phyloP scores from a whole-genome alignment of 1,140 invertebrate genomes.

The Gonioctena quinquepunctata region DNA sequence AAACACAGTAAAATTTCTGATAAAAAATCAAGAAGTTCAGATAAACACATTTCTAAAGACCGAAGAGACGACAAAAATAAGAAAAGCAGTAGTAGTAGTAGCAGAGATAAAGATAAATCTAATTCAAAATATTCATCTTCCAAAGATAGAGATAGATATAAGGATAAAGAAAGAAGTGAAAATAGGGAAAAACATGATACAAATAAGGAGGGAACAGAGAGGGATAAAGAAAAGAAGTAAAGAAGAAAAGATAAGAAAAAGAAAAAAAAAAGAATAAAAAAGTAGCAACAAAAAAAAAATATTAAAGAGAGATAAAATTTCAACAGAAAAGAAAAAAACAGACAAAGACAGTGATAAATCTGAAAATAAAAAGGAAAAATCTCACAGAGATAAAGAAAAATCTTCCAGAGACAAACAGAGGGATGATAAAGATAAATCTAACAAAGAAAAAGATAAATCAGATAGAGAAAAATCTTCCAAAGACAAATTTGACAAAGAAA shows the following conservation, averaged over 20 bases:
- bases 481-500: slow-evolving; percentile 27
- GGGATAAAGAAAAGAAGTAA: slow-evolving; percentile 17
- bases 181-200: slow-evolving; percentile 23
- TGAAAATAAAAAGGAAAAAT: slow-evolving; percentile 32
- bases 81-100: slow-evolving; percentile 30
- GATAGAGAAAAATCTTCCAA: slow-evolving; percentile 34
- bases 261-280: slow-evolving; percentile 12
- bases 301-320: slow-evolving; percentile 15
- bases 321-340: slow-evolving; percentile 21
- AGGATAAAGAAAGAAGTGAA: slow-evolving; percentile 22
- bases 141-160: slow-evolving; percentile 49
- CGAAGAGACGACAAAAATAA: slow-evolving; percentile 25
- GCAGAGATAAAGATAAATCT: slow-evolving; percentile 32
- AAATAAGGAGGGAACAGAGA: slow-evolving; percentile 3
- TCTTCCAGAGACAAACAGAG: not conserved
- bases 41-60: slow-evolving; percentile 24
- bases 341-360: slow-evolving; percentile 25
- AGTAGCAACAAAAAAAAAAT: slow-evolving; percentile 18
- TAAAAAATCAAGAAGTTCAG: slow-evolving; percentile 44
- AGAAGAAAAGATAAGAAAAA: slow-evolving; percentile 23
- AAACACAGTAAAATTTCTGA: slow-evolving; percentile 22
- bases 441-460: not conserved
- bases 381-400: slow-evolving; percentile 39
- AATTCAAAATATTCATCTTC: slow-evolving; percentile 24
- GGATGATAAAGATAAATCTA: slow-evolving; percentile 30